Evolutionary conservation across 2,113 vertebrate genomes (phyloP).

Genomic region (Vombatus ursinus): DNA sequence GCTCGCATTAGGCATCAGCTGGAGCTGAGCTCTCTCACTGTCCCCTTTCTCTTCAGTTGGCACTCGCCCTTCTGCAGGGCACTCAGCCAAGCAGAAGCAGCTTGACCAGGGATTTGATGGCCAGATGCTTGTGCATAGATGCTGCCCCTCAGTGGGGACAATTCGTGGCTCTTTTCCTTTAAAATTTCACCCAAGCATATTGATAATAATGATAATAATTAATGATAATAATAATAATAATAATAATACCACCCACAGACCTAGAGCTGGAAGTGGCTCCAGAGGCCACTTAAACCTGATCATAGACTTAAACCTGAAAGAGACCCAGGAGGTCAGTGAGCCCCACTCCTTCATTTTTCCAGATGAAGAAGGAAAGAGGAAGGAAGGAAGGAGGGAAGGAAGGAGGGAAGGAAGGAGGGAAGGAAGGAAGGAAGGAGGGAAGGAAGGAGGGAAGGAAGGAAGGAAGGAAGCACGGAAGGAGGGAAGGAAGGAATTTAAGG

Average conservation of each 20-base stretch:
- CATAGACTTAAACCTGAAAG: background rate
- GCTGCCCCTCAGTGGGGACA: background rate
- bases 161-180: background rate
- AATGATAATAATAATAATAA: background rate
- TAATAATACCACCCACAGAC: background rate
- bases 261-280: background rate
- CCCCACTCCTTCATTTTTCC: background rate
- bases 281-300: background rate
- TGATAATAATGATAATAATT: background rate
- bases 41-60: slow-evolving; percentile 41
- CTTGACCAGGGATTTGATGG: slow-evolving; percentile 3
- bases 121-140: background rate
- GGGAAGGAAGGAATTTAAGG: no score
- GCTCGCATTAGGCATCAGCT: slow-evolving; percentile 66
- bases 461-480: background rate
- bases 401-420: background rate
- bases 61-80: rapidly evolving
- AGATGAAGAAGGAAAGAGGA: background rate
- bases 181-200: background rate
- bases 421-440: background rate
- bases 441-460: no score
- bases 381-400: background rate
- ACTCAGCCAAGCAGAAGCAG: slow-evolving; percentile 48
- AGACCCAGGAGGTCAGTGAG: background rate
- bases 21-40: slow-evolving; percentile 17